Conservation (phyloP, 2,888 invertebrate genomes). For the Drosophila mulleri region DNA sequence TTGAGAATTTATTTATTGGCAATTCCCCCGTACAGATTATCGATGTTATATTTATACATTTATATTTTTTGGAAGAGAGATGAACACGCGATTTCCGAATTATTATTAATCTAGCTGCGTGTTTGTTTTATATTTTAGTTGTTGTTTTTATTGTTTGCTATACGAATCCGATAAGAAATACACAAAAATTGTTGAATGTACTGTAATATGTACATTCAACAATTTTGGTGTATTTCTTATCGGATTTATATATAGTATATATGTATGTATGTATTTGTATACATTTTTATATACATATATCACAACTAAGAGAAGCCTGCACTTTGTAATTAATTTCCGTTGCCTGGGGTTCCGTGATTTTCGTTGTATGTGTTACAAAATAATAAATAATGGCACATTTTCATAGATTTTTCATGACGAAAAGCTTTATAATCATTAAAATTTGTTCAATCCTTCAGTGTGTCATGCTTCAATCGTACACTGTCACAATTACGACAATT, state of each 20-base stretch:
- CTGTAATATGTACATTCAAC: no score
- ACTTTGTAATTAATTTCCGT: constrained; percentile 7
- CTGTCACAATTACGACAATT: constrained; percentile 4
- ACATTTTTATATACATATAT: not conserved
- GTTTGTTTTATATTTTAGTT: not conserved
- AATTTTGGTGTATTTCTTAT: no score
- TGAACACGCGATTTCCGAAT: constrained; percentile 17
- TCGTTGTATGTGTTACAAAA: not conserved
- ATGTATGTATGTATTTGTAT: not conserved
- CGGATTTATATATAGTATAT: not conserved
- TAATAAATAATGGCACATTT: constrained; percentile 1
- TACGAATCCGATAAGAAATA: constrained; percentile 9
- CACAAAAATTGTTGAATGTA: not conserved
- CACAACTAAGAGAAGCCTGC: not conserved
- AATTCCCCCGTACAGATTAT: not conserved
- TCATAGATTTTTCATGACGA: constrained; percentile 3
- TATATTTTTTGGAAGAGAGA: not conserved
- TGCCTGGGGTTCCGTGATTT: not conserved
- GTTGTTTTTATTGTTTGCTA: not conserved
- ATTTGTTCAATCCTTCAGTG: not conserved
- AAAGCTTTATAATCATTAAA: constrained; percentile 3
- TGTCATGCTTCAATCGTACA: not conserved
- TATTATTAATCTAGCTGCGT: constrained; percentile 9
- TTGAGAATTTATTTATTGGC: not conserved
- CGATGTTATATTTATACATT: not conserved